Percentiles rank a stretch among this genome's conserved stretches.
Evolutionary conservation across 2,113 vertebrate species (phyloP).

Genomic region (Oryzias curvinotus): DNA sequence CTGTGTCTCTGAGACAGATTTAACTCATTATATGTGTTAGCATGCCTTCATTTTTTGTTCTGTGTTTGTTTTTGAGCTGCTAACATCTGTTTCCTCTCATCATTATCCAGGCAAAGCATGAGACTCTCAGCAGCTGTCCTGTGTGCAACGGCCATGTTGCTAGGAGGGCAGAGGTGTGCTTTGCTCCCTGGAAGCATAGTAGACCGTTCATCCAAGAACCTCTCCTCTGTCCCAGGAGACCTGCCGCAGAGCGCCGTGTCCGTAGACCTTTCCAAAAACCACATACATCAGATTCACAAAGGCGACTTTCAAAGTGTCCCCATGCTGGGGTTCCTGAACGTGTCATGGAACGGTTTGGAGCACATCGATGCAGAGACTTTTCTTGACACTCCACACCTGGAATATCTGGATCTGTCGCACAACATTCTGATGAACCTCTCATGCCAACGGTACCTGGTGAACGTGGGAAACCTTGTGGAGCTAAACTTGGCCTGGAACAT

Average conservation of each 20-base stretch:
- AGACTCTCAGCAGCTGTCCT: constrained; percentile 5
- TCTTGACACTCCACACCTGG: constrained; percentile 71
- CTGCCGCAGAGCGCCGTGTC: constrained; percentile 34
- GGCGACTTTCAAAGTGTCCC: constrained; percentile 70
- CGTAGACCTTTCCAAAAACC: constrained; percentile 83
- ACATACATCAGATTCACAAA: constrained; percentile 69
- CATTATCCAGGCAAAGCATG: constrained; percentile 43
- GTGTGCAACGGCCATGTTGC: constrained; percentile 23
- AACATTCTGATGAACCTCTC: constrained; percentile 78
- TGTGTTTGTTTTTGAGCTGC: not conserved
- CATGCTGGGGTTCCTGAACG: constrained; percentile 77
- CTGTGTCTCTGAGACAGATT: no score
- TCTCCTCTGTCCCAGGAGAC: constrained; percentile 62
- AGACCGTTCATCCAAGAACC: constrained; percentile 62
- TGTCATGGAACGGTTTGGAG: constrained; percentile 81
- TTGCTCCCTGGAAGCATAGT: constrained; percentile 8
- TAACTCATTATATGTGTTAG: no score
- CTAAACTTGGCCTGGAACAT: constrained; percentile 84
- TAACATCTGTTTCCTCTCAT: not conserved
- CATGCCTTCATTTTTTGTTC: not conserved
- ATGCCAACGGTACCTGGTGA: constrained; percentile 66
- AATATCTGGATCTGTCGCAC: constrained; percentile 85
- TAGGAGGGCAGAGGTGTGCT: constrained; percentile 10
- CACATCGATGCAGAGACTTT: constrained; percentile 77
- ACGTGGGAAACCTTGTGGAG: constrained; percentile 61